phyloP scores from a whole-genome alignment of 2,888 invertebrate species.

The Drosophila neonasuta region DNA sequence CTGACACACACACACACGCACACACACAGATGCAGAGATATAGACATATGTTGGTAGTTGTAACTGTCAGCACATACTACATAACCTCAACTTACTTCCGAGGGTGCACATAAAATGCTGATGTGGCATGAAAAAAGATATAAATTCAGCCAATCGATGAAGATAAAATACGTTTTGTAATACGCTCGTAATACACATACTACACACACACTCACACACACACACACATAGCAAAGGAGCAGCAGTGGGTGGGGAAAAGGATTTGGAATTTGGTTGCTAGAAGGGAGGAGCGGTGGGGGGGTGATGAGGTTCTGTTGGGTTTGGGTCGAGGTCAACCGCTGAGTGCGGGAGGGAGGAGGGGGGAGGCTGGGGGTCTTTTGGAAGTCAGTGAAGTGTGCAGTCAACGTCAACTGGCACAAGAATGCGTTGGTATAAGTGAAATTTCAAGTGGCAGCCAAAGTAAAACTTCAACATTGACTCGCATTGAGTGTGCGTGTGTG shows the following conservation, averaged over 20 bases:
- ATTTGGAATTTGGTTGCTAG: conserved; percentile 15
- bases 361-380: conserved; percentile 48
- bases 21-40: conserved; percentile 14
- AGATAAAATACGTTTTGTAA: conserved; percentile 80
- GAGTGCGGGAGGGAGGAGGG: conserved; percentile 29
- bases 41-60: conserved; percentile 47
- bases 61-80: conserved; percentile 63
- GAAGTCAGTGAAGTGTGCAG: conserved; percentile 71
- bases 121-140: conserved; percentile 77
- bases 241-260: background rate
- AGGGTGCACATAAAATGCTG: conserved; percentile 64
- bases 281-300: background rate
- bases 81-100: conserved; percentile 60
- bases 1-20: conserved; percentile 43
- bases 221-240: background rate
- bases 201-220: too few species aligned
- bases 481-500: conserved; percentile 23
- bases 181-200: conserved; percentile 59
- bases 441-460: conserved; percentile 61
- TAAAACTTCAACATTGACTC: conserved; percentile 61
- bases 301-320: conserved; percentile 15
- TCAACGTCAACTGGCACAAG: conserved; percentile 58
- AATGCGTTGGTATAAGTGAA: conserved; percentile 70
- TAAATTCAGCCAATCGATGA: conserved; percentile 79
- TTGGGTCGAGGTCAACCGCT: conserved; percentile 59